These are phyloP conservation scores for Girardinus metallicus DNA, from an alignment of 2,797 vertebrate species.

Conservation along the genomic window DNA sequence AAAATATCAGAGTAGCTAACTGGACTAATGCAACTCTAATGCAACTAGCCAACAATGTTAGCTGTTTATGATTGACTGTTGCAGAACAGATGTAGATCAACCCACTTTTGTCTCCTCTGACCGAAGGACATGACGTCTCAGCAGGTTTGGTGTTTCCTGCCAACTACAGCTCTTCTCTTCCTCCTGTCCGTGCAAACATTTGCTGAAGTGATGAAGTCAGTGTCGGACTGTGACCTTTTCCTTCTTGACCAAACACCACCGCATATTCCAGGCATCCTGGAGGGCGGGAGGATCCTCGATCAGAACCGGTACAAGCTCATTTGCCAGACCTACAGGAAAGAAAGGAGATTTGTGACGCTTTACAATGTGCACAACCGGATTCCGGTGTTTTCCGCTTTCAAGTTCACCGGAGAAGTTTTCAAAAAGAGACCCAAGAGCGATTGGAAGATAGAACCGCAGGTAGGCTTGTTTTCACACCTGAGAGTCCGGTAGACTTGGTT, in stretches of 20 bases:
- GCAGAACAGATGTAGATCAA: neutral
- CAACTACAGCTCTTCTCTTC: slow-evolving; percentile 23
- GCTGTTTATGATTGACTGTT: neutral
- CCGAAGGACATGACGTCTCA: neutral
- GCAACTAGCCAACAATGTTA: neutral
- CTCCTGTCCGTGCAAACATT: neutral
- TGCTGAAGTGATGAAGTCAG: slow-evolving; percentile 1
- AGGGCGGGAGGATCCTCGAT: slow-evolving; percentile 16
- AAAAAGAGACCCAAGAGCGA: fast-evolving
- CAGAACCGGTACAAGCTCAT: slow-evolving; percentile 52
- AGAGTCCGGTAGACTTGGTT: neutral
- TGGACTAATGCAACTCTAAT: neutral
- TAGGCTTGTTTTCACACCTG: slow-evolving; percentile 4
- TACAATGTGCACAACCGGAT: slow-evolving; percentile 60
- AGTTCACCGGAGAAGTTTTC: fast-evolving
- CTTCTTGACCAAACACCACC: slow-evolving; percentile 16
- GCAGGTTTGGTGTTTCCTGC: neutral
- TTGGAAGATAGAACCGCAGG: slow-evolving; percentile 56
- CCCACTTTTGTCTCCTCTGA: neutral
- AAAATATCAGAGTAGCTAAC: no score
- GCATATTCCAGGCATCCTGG: slow-evolving; percentile 22
- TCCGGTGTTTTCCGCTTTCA: slow-evolving; percentile 66
- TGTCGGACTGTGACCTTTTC: slow-evolving; percentile 23
- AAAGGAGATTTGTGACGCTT: slow-evolving; percentile 44
- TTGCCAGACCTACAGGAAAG: slow-evolving; percentile 35